Conservation (phyloP, 2,797 vertebrate genomes). For the Pseudocheirus occidentalis region DNA sequence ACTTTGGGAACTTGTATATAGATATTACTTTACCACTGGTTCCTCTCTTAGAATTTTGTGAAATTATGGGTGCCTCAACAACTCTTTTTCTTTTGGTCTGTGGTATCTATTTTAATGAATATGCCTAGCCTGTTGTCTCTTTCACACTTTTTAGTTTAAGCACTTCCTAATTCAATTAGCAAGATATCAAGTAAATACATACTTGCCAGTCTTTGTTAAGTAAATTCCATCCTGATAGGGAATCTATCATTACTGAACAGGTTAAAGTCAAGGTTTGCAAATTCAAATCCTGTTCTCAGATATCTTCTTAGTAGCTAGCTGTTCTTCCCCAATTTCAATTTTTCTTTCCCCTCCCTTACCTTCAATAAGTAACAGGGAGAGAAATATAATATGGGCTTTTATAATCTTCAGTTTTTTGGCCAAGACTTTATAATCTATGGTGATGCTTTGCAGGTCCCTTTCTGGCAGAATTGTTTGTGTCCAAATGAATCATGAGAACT, state of each 20-base stretch:
- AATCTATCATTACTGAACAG: not conserved
- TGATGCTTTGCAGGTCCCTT: not conserved
- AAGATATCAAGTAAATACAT: not conserved
- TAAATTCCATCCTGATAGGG: not conserved
- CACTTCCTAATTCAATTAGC: not conserved
- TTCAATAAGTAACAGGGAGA: not conserved
- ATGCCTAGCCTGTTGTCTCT: no score
- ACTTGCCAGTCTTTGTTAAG: not conserved
- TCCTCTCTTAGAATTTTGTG: not conserved
- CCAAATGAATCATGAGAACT: not conserved
- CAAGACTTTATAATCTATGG: not conserved
- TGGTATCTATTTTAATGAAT: no score
- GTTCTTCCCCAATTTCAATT: not conserved
- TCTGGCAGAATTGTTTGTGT: not conserved
- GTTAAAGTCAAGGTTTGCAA: no score
- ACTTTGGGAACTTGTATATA: not conserved
- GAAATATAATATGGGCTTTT: not conserved
- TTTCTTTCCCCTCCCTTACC: not conserved
- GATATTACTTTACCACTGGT: not conserved
- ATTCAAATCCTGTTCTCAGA: not conserved
- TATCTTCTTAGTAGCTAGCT: not conserved
- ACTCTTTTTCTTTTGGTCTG: not conserved
- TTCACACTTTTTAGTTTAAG: not conserved
- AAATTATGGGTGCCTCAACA: not conserved
- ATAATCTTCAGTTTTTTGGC: not conserved